Conservation (phyloP, 2,797 vertebrate species). For the Peromyscus melanophrys region DNA sequence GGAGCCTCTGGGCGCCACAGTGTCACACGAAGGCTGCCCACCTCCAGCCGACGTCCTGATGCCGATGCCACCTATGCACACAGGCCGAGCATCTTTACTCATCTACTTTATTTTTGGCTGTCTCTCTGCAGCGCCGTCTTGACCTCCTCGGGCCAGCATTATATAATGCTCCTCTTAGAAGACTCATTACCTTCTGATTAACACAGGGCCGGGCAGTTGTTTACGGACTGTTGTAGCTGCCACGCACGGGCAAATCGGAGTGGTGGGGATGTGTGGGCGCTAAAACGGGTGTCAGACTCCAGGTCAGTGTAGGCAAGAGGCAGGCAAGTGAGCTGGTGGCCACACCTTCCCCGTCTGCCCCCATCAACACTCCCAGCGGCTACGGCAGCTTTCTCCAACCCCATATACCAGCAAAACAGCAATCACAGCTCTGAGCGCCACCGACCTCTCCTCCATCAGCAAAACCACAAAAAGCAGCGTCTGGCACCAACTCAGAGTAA, state of each 20-base stretch:
- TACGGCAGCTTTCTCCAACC: neutral
- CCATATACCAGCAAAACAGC: conserved; percentile 63
- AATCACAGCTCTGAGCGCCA: conserved; percentile 80
- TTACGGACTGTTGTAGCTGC: neutral
- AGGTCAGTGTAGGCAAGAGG: neutral
- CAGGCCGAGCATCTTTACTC: neutral
- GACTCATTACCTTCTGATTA: conserved; percentile 72
- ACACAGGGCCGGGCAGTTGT: conserved; percentile 52
- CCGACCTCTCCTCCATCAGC: conserved; percentile 82
- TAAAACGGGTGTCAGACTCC: neutral
- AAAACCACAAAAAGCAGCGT: conserved; percentile 85
- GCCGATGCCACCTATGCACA: neutral
- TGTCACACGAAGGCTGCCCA: neutral
- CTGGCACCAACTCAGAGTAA: conserved; percentile 78
- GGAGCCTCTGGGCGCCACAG: neutral
- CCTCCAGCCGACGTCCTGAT: neutral
- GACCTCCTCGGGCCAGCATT: conserved; percentile 76
- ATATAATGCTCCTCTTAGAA: conserved; percentile 84
- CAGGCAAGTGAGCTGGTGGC: neutral
- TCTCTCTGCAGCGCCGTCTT: conserved; percentile 60
- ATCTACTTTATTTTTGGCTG: conserved; percentile 59
- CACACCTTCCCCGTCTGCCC: neutral
- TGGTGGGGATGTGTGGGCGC: too few relatives aligned
- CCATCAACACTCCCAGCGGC: neutral
- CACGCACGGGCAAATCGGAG: neutral